A percentile compares a stretch with the other conserved stretches of the same genome.
Conservation (phyloP, 1,140 invertebrate genomes). For the Drosophila rhopaloa region DNA sequence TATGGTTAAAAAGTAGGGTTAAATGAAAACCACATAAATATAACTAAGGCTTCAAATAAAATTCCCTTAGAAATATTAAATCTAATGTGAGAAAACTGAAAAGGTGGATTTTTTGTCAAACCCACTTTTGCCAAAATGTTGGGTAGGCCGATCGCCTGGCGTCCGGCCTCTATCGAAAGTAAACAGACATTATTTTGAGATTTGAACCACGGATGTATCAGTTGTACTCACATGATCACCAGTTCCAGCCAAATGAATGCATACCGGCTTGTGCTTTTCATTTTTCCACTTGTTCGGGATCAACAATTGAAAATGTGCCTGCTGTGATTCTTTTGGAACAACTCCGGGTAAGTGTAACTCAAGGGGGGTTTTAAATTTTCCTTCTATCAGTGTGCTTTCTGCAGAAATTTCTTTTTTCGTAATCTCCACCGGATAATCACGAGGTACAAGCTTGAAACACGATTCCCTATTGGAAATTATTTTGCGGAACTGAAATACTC, state of each 20-base stretch:
- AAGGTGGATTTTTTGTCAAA: conserved; percentile 9
- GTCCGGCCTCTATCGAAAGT: conserved; percentile 37
- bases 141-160: conserved; percentile 28
- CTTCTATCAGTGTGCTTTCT: conserved; percentile 92
- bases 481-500: conserved; percentile 96
- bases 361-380: conserved; percentile 95
- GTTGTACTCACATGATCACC: conserved; percentile 96
- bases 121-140: conserved; percentile 28
- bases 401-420: conserved; percentile 93
- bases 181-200: conserved; percentile 27
- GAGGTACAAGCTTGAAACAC: conserved; percentile 92
- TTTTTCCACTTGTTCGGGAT: conserved; percentile 92
- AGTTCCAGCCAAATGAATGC: conserved; percentile 98
- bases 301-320: conserved; percentile 93
- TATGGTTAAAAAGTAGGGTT: not conserved
- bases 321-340: conserved; percentile 92
- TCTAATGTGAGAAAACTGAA: not conserved
- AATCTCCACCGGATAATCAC: conserved; percentile 94
- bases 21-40: not conserved
- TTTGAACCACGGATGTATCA: not conserved
- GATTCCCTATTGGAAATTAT: conserved; percentile 92
- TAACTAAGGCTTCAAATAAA: not conserved
- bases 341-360: conserved; percentile 93
- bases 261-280: conserved; percentile 91
- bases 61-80: too few relatives aligned